phyloP scores from a whole-genome alignment of 2,888 invertebrate species.

The Plemyria rubiginata region DNA sequence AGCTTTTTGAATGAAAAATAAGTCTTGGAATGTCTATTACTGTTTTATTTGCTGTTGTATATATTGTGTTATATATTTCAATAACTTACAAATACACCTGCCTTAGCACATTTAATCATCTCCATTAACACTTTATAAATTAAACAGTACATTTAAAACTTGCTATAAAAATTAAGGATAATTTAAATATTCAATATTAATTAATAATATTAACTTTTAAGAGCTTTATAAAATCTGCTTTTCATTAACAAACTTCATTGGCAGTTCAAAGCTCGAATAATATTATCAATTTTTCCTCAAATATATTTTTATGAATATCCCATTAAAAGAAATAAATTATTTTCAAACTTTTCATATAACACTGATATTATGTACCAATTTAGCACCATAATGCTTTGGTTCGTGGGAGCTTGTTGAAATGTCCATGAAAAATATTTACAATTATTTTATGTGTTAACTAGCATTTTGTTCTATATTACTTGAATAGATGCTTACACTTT shows the following conservation, averaged over 20 bases:
- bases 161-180: slow-evolving; percentile 44
- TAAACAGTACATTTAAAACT: slow-evolving; percentile 42
- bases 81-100: slow-evolving; percentile 28
- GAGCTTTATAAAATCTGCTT: slow-evolving; percentile 44
- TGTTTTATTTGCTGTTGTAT: slow-evolving; percentile 35
- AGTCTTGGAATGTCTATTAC: slow-evolving; percentile 66
- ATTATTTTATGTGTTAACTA: neutral
- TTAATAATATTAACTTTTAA: slow-evolving; percentile 47
- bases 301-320: slow-evolving; percentile 17
- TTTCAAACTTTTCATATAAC: slow-evolving; percentile 54
- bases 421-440: neutral
- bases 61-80: slow-evolving; percentile 38
- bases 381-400: slow-evolving; percentile 51
- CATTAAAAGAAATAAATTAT: slow-evolving; percentile 51
- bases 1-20: slow-evolving; percentile 9
- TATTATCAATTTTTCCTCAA: slow-evolving; percentile 17
- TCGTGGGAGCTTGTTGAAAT: slow-evolving; percentile 23
- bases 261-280: slow-evolving; percentile 43
- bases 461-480: neutral
- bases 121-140: slow-evolving; percentile 41
- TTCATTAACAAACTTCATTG: slow-evolving; percentile 46
- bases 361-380: slow-evolving; percentile 36
- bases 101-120: slow-evolving; percentile 36
- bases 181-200: slow-evolving; percentile 44
- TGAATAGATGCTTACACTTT: too few relatives aligned